These are phyloP conservation scores for Jordanella pulchra DNA, from an alignment of 2,797 vertebrate genomes.

Conservation along the genomic window DNA sequence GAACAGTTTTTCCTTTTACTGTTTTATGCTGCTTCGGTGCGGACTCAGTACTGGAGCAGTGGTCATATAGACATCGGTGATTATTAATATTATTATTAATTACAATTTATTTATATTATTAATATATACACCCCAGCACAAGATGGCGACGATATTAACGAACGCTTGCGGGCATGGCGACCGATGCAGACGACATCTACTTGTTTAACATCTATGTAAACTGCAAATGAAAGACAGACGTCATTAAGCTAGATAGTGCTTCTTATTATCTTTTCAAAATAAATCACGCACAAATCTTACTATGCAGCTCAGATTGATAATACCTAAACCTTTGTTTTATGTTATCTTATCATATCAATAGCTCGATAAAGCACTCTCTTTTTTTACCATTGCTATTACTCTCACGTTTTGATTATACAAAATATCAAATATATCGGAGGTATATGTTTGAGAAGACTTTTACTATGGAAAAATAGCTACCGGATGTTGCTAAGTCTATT, in stretches of 20 bases:
- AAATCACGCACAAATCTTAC: constrained; percentile 16
- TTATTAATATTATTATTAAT: no score
- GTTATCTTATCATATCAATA: neutral
- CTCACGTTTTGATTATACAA: neutral
- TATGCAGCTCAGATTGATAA: neutral
- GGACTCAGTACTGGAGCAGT: no score
- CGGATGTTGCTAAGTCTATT: constrained; percentile 11
- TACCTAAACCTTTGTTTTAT: no score
- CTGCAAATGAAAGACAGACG: constrained; percentile 46
- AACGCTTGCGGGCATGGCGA: neutral
- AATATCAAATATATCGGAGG: neutral
- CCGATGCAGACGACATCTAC: neutral
- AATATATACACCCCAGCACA: neutral
- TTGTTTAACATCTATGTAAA: neutral
- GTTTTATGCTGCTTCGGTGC: no score
- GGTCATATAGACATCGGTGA: no score
- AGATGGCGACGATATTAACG: constrained; percentile 1
- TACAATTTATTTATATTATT: no score
- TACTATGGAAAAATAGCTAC: neutral
- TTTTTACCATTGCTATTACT: neutral
- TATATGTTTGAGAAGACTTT: neutral
- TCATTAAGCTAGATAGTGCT: neutral
- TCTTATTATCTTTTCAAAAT: constrained; percentile 48
- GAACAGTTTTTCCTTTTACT: no score
- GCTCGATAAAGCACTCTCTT: neutral